Conservation (phyloP, 92 coral and sea anemone genomes). For the Desmophyllum pertusum region DNA sequence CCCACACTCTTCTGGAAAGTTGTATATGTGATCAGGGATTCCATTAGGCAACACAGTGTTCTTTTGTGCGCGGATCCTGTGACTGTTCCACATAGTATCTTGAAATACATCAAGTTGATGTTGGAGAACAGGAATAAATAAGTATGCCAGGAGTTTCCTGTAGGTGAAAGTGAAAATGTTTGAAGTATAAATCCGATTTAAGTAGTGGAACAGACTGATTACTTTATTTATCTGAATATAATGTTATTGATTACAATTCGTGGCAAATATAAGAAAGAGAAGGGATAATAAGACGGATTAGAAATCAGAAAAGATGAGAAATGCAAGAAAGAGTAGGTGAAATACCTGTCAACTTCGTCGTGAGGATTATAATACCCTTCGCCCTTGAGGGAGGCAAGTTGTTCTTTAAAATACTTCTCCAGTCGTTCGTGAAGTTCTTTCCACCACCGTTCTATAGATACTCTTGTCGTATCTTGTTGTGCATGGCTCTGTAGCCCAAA, state of each 20-base stretch:
- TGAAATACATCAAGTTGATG: slow-evolving; percentile 16
- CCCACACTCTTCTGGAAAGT: slow-evolving; percentile 16
- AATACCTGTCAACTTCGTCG: neutral
- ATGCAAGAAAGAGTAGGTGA: neutral
- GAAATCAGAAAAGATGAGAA: too few species aligned
- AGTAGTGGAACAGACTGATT: slow-evolving; percentile 2
- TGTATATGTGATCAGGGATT: slow-evolving; percentile 29
- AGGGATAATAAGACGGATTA: too few species aligned
- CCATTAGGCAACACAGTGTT: slow-evolving; percentile 22
- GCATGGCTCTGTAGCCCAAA: slow-evolving; percentile 45
- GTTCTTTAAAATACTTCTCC: slow-evolving; percentile 45
- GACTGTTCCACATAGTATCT: slow-evolving; percentile 21
- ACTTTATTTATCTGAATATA: too few species aligned
- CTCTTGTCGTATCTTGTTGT: slow-evolving; percentile 37
- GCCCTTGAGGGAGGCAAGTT: slow-evolving; percentile 35
- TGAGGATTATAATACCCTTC: slow-evolving; percentile 12
- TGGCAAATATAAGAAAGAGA: too few species aligned
- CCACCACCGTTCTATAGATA: slow-evolving; percentile 29
- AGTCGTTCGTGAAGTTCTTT: slow-evolving; percentile 34
- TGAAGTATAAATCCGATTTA: neutral
- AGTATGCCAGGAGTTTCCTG: slow-evolving; percentile 10
- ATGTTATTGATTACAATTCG: too few species aligned
- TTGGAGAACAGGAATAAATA: neutral
- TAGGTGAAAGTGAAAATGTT: neutral
- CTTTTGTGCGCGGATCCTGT: slow-evolving; percentile 35